Conservation (phyloP, 2,113 vertebrate species). For the Ahaetulla prasina region DNA sequence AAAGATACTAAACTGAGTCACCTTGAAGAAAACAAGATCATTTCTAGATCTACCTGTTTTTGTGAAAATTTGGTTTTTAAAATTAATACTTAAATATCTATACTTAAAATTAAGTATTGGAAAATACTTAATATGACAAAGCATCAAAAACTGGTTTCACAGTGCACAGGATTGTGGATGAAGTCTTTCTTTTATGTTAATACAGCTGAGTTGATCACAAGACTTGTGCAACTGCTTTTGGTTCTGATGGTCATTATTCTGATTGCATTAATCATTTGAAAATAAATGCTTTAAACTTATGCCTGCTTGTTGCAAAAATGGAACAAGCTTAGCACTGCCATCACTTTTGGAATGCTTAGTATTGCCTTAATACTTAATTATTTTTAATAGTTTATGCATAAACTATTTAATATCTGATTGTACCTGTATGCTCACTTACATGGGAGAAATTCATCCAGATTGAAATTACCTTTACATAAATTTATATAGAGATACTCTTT, state of each 20-base stretch:
- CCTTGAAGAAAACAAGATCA: background rate
- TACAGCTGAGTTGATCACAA: background rate
- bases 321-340: too few species aligned
- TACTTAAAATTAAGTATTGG: background rate
- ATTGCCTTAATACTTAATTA: background rate
- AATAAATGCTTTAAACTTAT: background rate
- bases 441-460: background rate
- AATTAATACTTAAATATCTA: background rate
- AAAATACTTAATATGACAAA: background rate
- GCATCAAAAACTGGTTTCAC: background rate
- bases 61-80: background rate
- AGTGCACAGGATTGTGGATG: background rate
- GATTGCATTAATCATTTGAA: background rate
- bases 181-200: background rate
- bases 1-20: background rate
- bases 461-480: background rate
- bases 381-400: background rate
- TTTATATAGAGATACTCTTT: background rate
- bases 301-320: background rate
- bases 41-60: background rate
- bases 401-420: background rate
- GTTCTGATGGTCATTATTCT: background rate
- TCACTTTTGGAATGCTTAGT: background rate
- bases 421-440: background rate
- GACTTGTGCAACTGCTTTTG: background rate